Evolutionary conservation across 2,888 invertebrate species (phyloP), one percentile per base, ranked within the genome.

Genomic region (Glaucopsyche alexis): DNA sequence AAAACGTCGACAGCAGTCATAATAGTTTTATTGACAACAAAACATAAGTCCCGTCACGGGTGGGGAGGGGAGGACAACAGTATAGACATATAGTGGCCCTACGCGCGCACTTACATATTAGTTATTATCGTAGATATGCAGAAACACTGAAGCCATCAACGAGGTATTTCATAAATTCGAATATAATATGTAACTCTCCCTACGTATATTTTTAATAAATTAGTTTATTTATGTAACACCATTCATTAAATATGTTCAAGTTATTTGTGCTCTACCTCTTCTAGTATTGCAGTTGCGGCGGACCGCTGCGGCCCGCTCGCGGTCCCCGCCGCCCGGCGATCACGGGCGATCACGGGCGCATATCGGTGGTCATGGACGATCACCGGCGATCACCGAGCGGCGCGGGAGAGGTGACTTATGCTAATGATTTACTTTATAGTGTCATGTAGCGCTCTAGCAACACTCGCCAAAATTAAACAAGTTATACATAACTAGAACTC

Each of bases 11-110:
- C 66, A 49, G 82, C 81, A 82, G 79, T 87, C 80, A 86, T 84
- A 82, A 79, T 85, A 81, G 80, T 84, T 90, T 89, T 87, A 89
- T 89, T 89, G 81, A 86, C 85, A 90, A 90, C 89, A 88, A 81
- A 89, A 89, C 87, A 81, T 81, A 84, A 66, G 72, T 72, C 40
- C 72, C 66, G 42, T 29, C 42, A 13, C 13, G 8, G 84, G 83
- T 81, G 29, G 29, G 29, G n/a, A 80, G 83, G 77, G 81, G 79
- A 80, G 78, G 79, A 76, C 75, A 73, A 77, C 79, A 45, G 64
- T 52, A 60, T 52, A 74, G 67, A 77, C 73, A 73, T 76, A 77
- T 80, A 81, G 60, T 40, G 40, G 47, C 45, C 52, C 71, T 52
- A 64, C 16, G 38, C 71, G n/a, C 52, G 67, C 52, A 16, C 16